Percentiles rank a stretch among this genome's conserved stretches.
Conservation (phyloP, 2,888 invertebrate genomes). For the Octodonta nipae region DNA sequence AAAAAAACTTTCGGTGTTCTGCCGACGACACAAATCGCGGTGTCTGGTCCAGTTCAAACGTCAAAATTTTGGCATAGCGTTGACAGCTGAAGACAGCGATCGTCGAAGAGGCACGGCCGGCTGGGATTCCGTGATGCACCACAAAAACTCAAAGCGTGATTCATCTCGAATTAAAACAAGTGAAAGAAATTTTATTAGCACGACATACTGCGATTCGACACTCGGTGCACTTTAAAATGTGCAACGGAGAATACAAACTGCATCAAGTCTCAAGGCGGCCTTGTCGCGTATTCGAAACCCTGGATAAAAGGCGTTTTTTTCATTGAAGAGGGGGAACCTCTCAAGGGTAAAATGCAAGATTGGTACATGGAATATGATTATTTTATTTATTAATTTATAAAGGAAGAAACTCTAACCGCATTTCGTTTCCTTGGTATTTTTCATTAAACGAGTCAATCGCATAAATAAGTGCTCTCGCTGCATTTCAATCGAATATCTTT, state of each 20-base stretch:
- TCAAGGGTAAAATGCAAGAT: conserved; percentile 31
- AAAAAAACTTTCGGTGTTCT: no score
- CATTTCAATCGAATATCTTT: no score
- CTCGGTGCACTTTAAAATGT: conserved; percentile 19
- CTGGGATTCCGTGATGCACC: not conserved
- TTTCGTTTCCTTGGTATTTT: no score
- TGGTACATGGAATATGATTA: conserved; percentile 11
- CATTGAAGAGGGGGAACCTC: conserved; percentile 27
- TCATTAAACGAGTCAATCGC: no score
- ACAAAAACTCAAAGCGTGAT: not conserved
- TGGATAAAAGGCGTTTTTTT: conserved; percentile 32
- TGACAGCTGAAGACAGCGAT: conserved; percentile 1
- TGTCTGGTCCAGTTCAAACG: no score
- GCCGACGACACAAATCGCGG: no score
- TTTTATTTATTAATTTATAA: not conserved
- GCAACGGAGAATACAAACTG: conserved; percentile 24
- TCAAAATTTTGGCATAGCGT: not conserved
- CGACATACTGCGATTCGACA: conserved; percentile 16
- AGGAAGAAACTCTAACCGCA: no score
- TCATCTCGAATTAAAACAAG: not conserved
- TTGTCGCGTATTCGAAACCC: conserved; percentile 31
- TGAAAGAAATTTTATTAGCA: conserved; percentile 2
- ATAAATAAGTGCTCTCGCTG: no score
- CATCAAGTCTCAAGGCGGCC: conserved; percentile 28
- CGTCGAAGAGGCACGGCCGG: not conserved